phyloP scores from a whole-genome alignment of 1,140 invertebrate genomes.

The Macrobrachium nipponense region DNA sequence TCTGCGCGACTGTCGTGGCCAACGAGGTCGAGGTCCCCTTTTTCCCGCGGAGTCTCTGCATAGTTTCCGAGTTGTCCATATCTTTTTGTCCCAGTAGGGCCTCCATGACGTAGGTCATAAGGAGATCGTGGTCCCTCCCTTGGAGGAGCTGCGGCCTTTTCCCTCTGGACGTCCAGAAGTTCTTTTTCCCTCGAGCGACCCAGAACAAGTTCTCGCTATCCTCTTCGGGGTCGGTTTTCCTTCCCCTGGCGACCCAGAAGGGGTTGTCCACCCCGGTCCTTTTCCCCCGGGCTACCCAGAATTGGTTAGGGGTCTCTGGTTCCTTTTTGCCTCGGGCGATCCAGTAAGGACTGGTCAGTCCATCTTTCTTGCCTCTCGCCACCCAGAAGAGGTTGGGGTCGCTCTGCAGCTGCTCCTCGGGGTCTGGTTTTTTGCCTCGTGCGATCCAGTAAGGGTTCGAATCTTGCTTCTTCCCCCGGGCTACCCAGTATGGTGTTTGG shows the following conservation, averaged over 20 bases:
- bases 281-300: slow-evolving; percentile 32
- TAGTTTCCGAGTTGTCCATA: not conserved
- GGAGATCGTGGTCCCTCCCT: not conserved
- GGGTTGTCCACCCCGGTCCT: not conserved
- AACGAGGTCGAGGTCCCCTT: not conserved
- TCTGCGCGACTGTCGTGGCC: not conserved
- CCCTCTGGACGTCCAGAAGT: not conserved
- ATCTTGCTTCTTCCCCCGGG: not conserved
- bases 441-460: not conserved
- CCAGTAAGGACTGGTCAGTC: not conserved
- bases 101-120: not conserved
- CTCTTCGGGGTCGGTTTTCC: not conserved
- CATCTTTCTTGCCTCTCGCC: slow-evolving; percentile 20
- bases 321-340: slow-evolving; percentile 19
- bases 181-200: not conserved
- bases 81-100: not conserved
- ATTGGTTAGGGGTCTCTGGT: not conserved
- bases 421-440: too few relatives aligned
- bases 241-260: not conserved
- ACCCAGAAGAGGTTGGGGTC: slow-evolving; percentile 15
- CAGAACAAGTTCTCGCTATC: not conserved
- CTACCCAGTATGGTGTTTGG: not conserved
- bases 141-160: not conserved
- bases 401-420: not conserved
- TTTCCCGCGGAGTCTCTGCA: not conserved